Base-by-base conservation (phyloP, 2,113 vertebrate species). In the Poeciliopsis occidentalis region DNA sequence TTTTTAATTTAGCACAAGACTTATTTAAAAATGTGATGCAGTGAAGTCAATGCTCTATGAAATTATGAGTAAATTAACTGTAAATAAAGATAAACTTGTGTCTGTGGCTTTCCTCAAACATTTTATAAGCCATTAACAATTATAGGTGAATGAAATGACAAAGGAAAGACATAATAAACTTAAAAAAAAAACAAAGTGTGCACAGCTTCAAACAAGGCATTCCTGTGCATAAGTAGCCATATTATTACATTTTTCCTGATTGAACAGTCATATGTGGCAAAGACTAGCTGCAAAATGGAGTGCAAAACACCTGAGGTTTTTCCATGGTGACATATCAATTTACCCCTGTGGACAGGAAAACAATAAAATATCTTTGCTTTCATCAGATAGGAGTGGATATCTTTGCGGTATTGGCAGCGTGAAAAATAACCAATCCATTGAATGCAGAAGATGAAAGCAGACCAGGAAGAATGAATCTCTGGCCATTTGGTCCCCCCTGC, bases 371-470 rank as follows among this genome's bases (percentile, higher is more conserved):
- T 76, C 34, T 90, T 92, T 88, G 91, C 87, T 92, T 91, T 90
- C 88, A 89, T 90, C 78, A 15, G 80, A 75, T 84, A 88, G 82
- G 84, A 91, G 91, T 90, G 91, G 78, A 81, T 72, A 89, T 89
- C 79, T 85, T 89, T 89, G 91, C 87, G 89, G 78, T 91, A 90
- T 89, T 93, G 91, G 89, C 89, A 88, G 87, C 85, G 79, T 62
- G 80, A 92, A 88, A 89, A 83, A 86, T 41, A 92, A 78, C 57
- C 80, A 77, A 92, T 86, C 91, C 89, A 81, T 90, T 87, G 91
- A 92, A 92, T 91, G 95, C 94, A 91, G 93, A 95, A 94, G 92
- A 95, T 93, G 91, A 96, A 95, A 96, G 94, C 94, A 95, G 95
- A 95, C 95, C 74, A 94, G 78, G 39, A 92, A 93, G 93, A 94